A percentile compares a stretch with the other conserved stretches of the same genome.
Evolutionary conservation across 2,888 invertebrate genomes (phyloP).

Genomic region (Ceramica pisi): DNA sequence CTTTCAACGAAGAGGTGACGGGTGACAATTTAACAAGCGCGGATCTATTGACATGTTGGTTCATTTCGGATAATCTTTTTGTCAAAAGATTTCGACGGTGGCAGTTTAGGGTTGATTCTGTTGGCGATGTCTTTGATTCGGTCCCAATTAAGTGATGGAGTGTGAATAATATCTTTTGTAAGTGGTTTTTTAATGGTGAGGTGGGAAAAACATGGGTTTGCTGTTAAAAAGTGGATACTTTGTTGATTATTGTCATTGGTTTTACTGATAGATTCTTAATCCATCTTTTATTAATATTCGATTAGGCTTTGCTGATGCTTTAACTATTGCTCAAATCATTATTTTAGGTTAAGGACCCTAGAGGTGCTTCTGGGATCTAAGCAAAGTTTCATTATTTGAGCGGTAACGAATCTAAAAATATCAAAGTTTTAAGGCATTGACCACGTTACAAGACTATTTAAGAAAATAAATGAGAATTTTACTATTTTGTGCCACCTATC

Average conservation of each 20-base stretch:
- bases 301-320: not conserved
- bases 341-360: not conserved
- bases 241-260: not conserved
- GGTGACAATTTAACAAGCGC: slow-evolving; percentile 79
- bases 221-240: not conserved
- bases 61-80: slow-evolving; percentile 71
- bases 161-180: slow-evolving; percentile 49
- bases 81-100: slow-evolving; percentile 40
- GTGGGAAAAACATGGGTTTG: slow-evolving; percentile 26
- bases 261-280: not conserved
- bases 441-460: too few species aligned
- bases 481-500: too few species aligned
- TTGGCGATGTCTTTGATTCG: slow-evolving; percentile 28
- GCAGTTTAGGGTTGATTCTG: slow-evolving; percentile 49
- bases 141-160: slow-evolving; percentile 50
- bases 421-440: too few species aligned
- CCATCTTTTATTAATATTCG: not conserved
- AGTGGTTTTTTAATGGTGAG: slow-evolving; percentile 48
- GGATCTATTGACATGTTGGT: slow-evolving; percentile 71
- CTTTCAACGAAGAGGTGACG: slow-evolving; percentile 74
- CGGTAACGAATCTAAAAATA: too few species aligned
- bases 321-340: not conserved
- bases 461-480: too few species aligned
- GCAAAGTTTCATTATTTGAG: not conserved
- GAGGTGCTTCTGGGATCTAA: too few species aligned